Percentiles rank a stretch among this genome's conserved stretches.
These are phyloP conservation scores for Tyrannus savana DNA, from an alignment of 2,113 vertebrate species.

Conservation along the genomic window DNA sequence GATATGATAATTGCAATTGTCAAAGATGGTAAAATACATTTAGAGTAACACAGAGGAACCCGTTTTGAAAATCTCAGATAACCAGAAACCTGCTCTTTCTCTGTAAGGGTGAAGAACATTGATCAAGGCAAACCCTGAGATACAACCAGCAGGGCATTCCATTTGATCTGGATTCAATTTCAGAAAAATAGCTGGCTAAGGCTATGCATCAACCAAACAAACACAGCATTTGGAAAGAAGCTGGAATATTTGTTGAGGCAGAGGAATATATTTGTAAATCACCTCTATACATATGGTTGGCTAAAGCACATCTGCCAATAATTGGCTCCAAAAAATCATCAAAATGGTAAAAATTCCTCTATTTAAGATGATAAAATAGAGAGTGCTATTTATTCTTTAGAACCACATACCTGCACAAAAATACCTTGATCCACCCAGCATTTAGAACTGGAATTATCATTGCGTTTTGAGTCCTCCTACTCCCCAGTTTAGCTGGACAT, in stretches of 20 bases:
- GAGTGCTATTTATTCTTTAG: neutral
- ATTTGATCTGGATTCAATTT: slow-evolving; percentile 51
- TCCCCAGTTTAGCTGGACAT: neutral
- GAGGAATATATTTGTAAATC: slow-evolving; percentile 5
- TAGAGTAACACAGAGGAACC: neutral
- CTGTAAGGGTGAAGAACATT: neutral
- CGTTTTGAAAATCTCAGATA: neutral
- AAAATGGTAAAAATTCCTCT: neutral
- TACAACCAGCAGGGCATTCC: slow-evolving; percentile 1
- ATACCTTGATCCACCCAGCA: neutral
- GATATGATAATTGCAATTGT: neutral
- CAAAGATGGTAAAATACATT: neutral
- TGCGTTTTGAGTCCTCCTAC: neutral
- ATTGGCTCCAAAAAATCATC: slow-evolving; percentile 5
- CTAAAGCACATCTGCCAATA: slow-evolving; percentile 49
- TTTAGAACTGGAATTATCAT: neutral
- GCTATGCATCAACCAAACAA: slow-evolving; percentile 50
- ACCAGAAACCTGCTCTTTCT: neutral
- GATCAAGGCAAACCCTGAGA: slow-evolving; percentile 2
- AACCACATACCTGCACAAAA: neutral
- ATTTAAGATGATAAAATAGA: neutral
- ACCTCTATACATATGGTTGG: slow-evolving; percentile 21
- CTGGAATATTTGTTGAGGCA: slow-evolving; percentile 21
- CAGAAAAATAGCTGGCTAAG: neutral
- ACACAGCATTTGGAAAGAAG: slow-evolving; percentile 53